Base-by-base conservation (phyloP, 2,888 invertebrate genomes). In the Leucophenga maculata region DNA sequence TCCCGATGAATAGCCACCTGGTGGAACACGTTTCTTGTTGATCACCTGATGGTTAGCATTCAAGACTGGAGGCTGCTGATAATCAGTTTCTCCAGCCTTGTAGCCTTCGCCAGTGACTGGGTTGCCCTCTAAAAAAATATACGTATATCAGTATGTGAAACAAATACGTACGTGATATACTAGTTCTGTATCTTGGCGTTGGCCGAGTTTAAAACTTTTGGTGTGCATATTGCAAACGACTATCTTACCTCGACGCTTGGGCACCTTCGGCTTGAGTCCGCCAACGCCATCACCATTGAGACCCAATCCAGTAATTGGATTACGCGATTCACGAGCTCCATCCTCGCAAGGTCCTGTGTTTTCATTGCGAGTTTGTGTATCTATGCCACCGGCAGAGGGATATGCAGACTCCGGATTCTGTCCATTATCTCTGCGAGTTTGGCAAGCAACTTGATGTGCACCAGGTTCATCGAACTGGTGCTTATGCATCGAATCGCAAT, bases 51-150 rank as follows among this genome's bases (percentile, higher is more conserved):
- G 88, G 76, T 85, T 81, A 78, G 85, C 87, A 72, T 86, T 88
- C 72, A 85, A 74, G 69, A 80, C 82, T 73, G 86, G 82, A 70
- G 84, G 80, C 57, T 86, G 80, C 70, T 85, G 82, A 69, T 80
- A 86, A 39, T 86, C 86, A 70, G 86, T 88, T 70, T 77, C 84
- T 65, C 86, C 84, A 73, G 86, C 75, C 74, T 89, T 89, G 81
- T 91, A 90, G 60, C 90, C 90, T 76, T 89, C 89, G 48, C 91
- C 91, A 73, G 90, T 91, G 69, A 91, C 90, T 60, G 91, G 91
- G 78, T 91, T 91, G 59, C 90, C 90, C 86, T 90, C 91, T 90
- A 57, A n/a, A 14, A 57, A 57, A 26, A 57, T 13, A n/a, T 14
- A 26, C 0, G 26, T 13, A 57, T 14, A 57, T 11, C 26, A 57